Base-by-base conservation (phyloP, 2,113 vertebrate genomes). In the Rhizomys pruinosus region DNA sequence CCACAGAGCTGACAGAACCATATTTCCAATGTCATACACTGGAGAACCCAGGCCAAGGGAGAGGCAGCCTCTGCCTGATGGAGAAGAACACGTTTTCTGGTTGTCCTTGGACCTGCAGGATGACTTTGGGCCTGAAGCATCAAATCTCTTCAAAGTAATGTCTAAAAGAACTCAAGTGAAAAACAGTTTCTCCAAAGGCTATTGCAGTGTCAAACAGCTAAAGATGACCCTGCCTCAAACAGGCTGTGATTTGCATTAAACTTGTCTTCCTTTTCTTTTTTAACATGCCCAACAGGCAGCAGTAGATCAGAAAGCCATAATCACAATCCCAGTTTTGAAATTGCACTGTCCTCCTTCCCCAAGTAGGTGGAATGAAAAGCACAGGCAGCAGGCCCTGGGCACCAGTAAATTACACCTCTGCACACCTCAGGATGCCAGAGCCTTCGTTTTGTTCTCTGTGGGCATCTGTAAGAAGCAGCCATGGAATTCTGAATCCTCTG, bases 141-240 rank as follows among this genome's bases (percentile, higher is more conserved):
- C 39, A 7, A 34, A 29, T 68, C 34, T 94, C 73, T 92, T 76
- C 52, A 92, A 95, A 96, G 85, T 39, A n/a, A 39, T 57, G 29
- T 74, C 64, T 82, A 76, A 81, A 85, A 82, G 87, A 95, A 79
- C 64, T 88, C 63, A 69, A 57, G 90, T 68, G 87, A 72, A 89
- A 93, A 91, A 57, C 6, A n/a, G 66, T 42, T 92, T 94, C 95
- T 92, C 79, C 92, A 81, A 91, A 94, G 82, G 92, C 66, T 34
- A 69, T 2, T 64, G 80, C 79, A 69, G 76, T 69, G 25, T 25
- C 87, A 91, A 77, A 71, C 80, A 91, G 89, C 84, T 44, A 3
- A 66, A 39, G 79, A 87, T 59, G 96, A 78, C 87, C 93, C 80
- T 77, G 95, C 57, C 79, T 84, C 84, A 39, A 25, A 87, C 72